These are phyloP conservation scores for Diplosoma virens DNA, from an alignment of 23 tunicate genomes.

Conservation along the genomic window DNA sequence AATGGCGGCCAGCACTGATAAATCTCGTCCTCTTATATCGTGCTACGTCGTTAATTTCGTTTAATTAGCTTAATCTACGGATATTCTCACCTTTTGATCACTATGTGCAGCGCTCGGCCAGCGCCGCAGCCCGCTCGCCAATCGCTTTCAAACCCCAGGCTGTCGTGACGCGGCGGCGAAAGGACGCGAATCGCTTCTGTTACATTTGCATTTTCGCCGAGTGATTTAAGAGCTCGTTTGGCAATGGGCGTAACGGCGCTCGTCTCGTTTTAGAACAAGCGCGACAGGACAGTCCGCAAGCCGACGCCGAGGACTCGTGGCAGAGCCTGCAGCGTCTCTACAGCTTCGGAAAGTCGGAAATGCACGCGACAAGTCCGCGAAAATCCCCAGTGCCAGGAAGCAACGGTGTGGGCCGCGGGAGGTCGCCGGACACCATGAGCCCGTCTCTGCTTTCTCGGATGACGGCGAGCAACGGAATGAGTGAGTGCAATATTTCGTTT, in stretches of 20 bases:
- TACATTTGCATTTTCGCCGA: too few species aligned
- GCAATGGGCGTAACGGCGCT: too few species aligned
- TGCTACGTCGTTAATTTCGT: background rate
- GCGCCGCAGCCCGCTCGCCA: too few species aligned
- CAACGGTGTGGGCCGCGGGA: background rate
- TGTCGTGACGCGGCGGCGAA: too few species aligned
- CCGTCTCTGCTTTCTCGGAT: slow-evolving; percentile 21
- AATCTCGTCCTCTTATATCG: background rate
- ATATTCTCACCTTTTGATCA: slow-evolving; percentile 13
- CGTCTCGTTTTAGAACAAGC: background rate
- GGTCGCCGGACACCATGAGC: slow-evolving; percentile 27
- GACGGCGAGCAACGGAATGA: slow-evolving; percentile 20
- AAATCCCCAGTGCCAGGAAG: background rate
- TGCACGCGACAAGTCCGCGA: slow-evolving; percentile 7
- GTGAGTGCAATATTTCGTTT: too few species aligned
- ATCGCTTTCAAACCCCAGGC: too few species aligned
- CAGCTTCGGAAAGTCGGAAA: slow-evolving; percentile 23
- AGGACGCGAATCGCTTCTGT: too few species aligned
- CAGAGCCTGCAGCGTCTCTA: slow-evolving; percentile 43
- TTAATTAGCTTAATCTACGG: slow-evolving; percentile 7
- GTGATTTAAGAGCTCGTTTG: too few species aligned
- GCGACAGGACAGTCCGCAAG: slow-evolving; percentile 24
- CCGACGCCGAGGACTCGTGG: slow-evolving; percentile 82
- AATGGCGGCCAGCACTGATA: background rate
- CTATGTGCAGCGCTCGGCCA: too few species aligned